Evolutionary conservation across 2,888 invertebrate genomes (phyloP).

Genomic region (Lepas anatifera): DNA sequence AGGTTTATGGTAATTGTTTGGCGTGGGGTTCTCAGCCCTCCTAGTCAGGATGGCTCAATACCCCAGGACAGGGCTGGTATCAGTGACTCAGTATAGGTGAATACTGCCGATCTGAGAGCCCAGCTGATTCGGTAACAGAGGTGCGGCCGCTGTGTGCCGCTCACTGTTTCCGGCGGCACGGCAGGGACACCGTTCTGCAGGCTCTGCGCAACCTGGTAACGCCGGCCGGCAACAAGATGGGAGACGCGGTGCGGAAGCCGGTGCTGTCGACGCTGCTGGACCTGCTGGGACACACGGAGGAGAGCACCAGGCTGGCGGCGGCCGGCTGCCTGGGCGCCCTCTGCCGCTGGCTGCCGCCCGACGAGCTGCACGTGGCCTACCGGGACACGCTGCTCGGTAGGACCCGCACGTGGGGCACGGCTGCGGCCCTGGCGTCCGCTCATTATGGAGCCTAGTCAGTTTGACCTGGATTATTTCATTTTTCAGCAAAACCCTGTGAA

Average conservation of each 20-base stretch:
- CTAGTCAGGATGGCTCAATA: too few species aligned
- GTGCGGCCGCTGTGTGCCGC: not conserved
- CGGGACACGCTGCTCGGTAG: not conserved
- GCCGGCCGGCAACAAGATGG: slow-evolving; percentile 79
- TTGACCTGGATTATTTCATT: too few species aligned
- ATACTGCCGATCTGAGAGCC: too few species aligned
- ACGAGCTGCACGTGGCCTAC: slow-evolving; percentile 48
- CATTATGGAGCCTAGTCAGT: too few species aligned
- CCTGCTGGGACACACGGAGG: slow-evolving; percentile 61
- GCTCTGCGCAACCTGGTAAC: slow-evolving; percentile 66
- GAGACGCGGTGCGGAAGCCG: slow-evolving; percentile 60
- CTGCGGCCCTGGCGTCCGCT: too few species aligned
- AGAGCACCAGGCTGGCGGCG: slow-evolving; percentile 62
- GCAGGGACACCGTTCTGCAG: slow-evolving; percentile 81
- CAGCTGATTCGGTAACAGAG: too few species aligned
- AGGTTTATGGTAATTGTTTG: too few species aligned
- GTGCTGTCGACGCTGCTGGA: slow-evolving; percentile 52
- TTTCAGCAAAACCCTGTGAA: too few species aligned
- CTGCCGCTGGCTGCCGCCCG: slow-evolving; percentile 53
- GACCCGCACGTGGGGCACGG: too few species aligned
- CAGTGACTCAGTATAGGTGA: too few species aligned
- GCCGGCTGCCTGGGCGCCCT: slow-evolving; percentile 86
- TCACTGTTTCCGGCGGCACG: not conserved
- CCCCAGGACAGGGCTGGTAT: too few species aligned
- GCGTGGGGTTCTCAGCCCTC: too few species aligned